Percentiles rank a stretch among this genome's conserved stretches.
phyloP scores from a whole-genome alignment of 2,888 invertebrate species.

The Diaperis boleti region DNA sequence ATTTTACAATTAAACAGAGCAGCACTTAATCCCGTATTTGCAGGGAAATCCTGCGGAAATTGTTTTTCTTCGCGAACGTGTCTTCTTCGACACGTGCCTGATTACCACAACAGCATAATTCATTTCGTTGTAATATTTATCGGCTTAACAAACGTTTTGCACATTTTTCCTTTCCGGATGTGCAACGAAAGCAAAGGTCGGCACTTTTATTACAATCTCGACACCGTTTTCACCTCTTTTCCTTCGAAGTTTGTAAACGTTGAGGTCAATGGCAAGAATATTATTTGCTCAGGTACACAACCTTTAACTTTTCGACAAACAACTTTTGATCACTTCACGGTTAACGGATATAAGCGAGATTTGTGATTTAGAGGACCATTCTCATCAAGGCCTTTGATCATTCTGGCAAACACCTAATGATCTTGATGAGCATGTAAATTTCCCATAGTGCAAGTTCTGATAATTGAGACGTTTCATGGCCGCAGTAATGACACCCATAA shows the following conservation, averaged over 20 bases:
- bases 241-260: background rate
- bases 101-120: constrained; percentile 12
- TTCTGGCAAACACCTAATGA: no score
- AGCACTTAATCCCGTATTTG: background rate
- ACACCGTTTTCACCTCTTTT: background rate
- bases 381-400: background rate
- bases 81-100: constrained; percentile 6
- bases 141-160: constrained; percentile 1
- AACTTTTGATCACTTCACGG: constrained; percentile 14
- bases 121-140: background rate
- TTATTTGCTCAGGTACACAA: constrained; percentile 18
- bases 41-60: background rate
- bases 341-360: constrained; percentile 22
- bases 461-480: background rate
- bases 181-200: background rate
- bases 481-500: background rate
- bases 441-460: background rate
- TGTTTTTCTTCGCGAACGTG: constrained; percentile 4
- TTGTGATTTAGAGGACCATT: constrained; percentile 14
- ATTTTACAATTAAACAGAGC: constrained; percentile 8
- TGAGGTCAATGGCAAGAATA: constrained; percentile 22
- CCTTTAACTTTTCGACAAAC: constrained; percentile 22
- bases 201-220: no score
- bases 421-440: no score
- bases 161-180: constrained; percentile 16